Evolutionary conservation across 92 coral and sea anemone genomes (phyloP), one percentile per base, ranked within the genome.

Genomic region (Porites lobata): DNA sequence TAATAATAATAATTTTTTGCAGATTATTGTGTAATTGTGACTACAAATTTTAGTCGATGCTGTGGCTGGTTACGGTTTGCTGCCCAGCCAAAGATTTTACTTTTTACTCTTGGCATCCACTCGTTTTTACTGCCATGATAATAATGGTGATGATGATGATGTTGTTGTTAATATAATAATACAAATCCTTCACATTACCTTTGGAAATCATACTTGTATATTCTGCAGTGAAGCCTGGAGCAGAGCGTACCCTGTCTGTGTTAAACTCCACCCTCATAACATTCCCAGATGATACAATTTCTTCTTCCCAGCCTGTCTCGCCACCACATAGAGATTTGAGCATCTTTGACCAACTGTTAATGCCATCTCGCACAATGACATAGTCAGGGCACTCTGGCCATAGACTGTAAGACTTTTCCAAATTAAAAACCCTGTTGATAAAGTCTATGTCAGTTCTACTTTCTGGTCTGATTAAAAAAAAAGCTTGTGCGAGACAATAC

Each of bases 331-430:
- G 88, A 47, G 88, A 83, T 24, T 62, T 26, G 38, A 95, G 89
- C 2, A 68, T 65, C 4, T 69, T 38, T 10, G 96, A 89, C 99
- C 99, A 97, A 69, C 96, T 90, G 72, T 85, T 92, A n/a, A 76
- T 75, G 38, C 99, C 99, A 65, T 97, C 99, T 54, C 71, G 84
- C 9, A 97, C 88, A 64, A 92, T 80, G 29, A 97, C 88, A 53
- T 83, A 85, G 65, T 97, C 98, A 11, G 82, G 79, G 50, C 98
- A 95, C 12, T 73, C 21, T 22, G 85, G 76, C 75, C 76, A 80
- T 26, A 21, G 14, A 6, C 77, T 80, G 10, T 72, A 53, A 17
- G 72, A 72, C 24, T 29, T 54, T 56, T 94, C 94, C 74, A 95
- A 76, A 67, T 91, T 87, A 65, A 96, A 89, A 0, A 61, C 68